Evolutionary conservation across 1,140 invertebrate genomes (phyloP), one percentile per base, ranked within the genome.

Genomic region (Drosophila nigromelanica): DNA sequence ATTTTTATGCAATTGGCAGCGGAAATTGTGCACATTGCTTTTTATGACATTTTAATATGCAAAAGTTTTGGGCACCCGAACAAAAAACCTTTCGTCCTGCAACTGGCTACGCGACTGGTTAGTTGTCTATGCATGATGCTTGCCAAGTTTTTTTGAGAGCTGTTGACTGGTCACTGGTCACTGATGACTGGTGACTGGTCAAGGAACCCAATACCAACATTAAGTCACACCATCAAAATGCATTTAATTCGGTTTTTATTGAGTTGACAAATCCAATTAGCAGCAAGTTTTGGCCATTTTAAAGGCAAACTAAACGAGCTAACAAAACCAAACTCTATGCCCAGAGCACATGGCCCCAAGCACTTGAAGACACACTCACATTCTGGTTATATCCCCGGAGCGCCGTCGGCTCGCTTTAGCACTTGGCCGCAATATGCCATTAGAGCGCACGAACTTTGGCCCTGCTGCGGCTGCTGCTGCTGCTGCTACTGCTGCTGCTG

Each of bases 21-120:
- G 69, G 73, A 89, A 80, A 80, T 83, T 74, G 69, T 83, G 76
- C 62, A 68, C 83, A 89, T 89, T 83, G 76, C 74, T 89, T 89
- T 89, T 89, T 89, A 89, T 83, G 80, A 66, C 70, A 83, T 72
- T 89, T 89, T 89, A 89, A 89, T 89, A 89, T 89, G 83, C 85
- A 89, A 80, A 87, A 81, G 75, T 87, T 87, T 78, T 18, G 10
- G 21, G 40, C 18, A 12, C n/a, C 27, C 18, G 55, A 45, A 37
- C 11, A 27, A 48, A 62, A 70, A 71, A 68, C 73, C 63, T 73
- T 67, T 61, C 21, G 54, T 50, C 30, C 56, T 43, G 18, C 51
- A 21, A 30, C 35, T 42, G 11, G 11, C 15, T 21, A 14, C 15
- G 24, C 15, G 24, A 11, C 61, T 14, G 50, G 30, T 42, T 11